A percentile compares a stretch with the other conserved stretches of the same genome.
These are phyloP conservation scores for Magallana nippona DNA, from an alignment of 2,888 invertebrate genomes.

Conservation along the genomic window DNA sequence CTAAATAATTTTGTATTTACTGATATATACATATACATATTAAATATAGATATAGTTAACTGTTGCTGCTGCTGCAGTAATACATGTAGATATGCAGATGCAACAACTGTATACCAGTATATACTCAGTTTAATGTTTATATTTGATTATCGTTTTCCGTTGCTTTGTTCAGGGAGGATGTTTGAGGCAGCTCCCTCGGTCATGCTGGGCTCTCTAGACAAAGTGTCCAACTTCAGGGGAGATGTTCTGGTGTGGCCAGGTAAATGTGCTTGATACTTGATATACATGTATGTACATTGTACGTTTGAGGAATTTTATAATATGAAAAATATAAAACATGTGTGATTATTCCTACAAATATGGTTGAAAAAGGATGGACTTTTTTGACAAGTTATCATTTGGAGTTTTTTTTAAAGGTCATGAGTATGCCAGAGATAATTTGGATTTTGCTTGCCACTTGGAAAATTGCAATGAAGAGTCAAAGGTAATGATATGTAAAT, in stretches of 20 bases:
- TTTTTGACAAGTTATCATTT: neutral
- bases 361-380: neutral
- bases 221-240: slow-evolving; percentile 65
- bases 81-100: too few species aligned
- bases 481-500: slow-evolving; percentile 56
- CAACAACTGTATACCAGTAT: too few species aligned
- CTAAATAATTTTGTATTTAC: too few species aligned
- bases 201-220: slow-evolving; percentile 77
- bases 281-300: too few species aligned
- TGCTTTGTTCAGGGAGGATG: slow-evolving; percentile 70
- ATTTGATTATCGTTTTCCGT: neutral
- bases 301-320: too few species aligned
- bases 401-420: slow-evolving; percentile 66
- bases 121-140: neutral
- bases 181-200: slow-evolving; percentile 73
- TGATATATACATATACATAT: too few species aligned
- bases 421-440: slow-evolving; percentile 75
- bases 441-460: slow-evolving; percentile 73
- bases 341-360: too few species aligned
- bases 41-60: too few species aligned
- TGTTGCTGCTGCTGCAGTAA: too few species aligned
- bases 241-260: slow-evolving; percentile 78
- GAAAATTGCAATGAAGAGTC: slow-evolving; percentile 71
- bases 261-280: slow-evolving; percentile 45
- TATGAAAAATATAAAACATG: too few species aligned